Conservation (phyloP, 1,140 invertebrate genomes). For the Scaptodrosophila lebanonensis region DNA sequence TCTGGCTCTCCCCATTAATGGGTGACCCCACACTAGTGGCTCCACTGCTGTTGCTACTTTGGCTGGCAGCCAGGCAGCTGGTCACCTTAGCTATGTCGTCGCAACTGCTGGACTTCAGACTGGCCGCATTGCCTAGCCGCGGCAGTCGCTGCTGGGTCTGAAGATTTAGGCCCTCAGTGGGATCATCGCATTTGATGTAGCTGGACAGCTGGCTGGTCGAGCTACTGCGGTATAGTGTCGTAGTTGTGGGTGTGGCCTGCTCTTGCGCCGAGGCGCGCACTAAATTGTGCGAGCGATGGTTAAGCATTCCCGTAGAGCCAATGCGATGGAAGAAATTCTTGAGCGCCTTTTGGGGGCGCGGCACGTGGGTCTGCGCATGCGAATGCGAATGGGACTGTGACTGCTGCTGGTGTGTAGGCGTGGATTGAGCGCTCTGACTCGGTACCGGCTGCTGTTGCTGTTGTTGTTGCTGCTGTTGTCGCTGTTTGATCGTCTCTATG, state of each 20-base stretch:
- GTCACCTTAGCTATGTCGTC: constrained; percentile 76
- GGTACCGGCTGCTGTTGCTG: constrained; percentile 17
- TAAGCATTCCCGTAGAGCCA: constrained; percentile 86
- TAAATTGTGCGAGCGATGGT: constrained; percentile 79
- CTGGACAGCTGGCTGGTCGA: constrained; percentile 85
- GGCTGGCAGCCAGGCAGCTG: constrained; percentile 46
- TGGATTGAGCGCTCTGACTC: constrained; percentile 60
- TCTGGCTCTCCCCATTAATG: constrained; percentile 7
- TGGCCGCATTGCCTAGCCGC: constrained; percentile 47
- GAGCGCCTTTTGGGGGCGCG: constrained; percentile 78
- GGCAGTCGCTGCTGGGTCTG: constrained; percentile 54
- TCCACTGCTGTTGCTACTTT: constrained; percentile 25
- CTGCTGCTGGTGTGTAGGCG: constrained; percentile 33
- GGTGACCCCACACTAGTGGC: constrained; percentile 35
- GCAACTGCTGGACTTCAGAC: constrained; percentile 73
- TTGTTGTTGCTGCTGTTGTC: constrained; percentile 45
- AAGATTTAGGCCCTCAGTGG: constrained; percentile 85
- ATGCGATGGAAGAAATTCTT: constrained; percentile 86
- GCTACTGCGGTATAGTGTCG: constrained; percentile 84
- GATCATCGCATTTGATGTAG: constrained; percentile 87
- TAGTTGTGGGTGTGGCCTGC: constrained; percentile 57
- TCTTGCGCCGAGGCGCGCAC: constrained; percentile 73
- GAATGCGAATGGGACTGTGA: too few species aligned
- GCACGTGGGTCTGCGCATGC: too few species aligned
- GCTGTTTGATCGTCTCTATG: constrained; percentile 64